These are phyloP conservation scores for Melanaphis sacchari DNA, from an alignment of 1,140 invertebrate genomes.

Conservation along the genomic window DNA sequence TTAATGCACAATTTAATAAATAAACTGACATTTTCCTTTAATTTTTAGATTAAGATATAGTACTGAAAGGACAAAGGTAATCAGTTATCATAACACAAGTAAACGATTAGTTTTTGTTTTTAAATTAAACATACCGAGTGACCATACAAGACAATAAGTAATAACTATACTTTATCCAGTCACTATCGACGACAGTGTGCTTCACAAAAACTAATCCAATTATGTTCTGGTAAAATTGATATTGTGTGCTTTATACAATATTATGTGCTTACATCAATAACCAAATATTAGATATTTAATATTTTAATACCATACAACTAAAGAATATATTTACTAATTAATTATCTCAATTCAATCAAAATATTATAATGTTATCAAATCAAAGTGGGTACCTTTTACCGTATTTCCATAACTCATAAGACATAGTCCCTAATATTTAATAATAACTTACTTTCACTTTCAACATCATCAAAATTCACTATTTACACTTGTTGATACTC, in stretches of 20 bases:
- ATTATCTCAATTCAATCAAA: constrained; percentile 1
- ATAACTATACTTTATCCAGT: neutral
- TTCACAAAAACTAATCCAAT: neutral
- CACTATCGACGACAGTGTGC: neutral
- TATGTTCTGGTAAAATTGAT: neutral
- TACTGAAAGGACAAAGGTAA: neutral
- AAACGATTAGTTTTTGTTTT: too few relatives aligned
- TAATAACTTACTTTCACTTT: neutral
- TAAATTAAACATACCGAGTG: neutral
- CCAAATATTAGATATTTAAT: neutral
- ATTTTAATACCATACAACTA: neutral
- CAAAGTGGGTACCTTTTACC: neutral
- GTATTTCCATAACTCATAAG: neutral
- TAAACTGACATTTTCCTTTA: neutral
- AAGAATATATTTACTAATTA: neutral
- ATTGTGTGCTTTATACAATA: neutral
- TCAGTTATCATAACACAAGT: neutral
- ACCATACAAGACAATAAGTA: too few relatives aligned
- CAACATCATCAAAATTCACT: neutral
- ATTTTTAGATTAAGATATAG: neutral
- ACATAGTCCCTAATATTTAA: neutral
- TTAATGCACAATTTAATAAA: neutral
- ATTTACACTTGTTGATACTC: constrained; percentile 30
- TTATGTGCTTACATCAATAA: neutral
- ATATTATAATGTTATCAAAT: neutral